Conservation (phyloP, 1,140 invertebrate species). For the Pantala flavescens region DNA sequence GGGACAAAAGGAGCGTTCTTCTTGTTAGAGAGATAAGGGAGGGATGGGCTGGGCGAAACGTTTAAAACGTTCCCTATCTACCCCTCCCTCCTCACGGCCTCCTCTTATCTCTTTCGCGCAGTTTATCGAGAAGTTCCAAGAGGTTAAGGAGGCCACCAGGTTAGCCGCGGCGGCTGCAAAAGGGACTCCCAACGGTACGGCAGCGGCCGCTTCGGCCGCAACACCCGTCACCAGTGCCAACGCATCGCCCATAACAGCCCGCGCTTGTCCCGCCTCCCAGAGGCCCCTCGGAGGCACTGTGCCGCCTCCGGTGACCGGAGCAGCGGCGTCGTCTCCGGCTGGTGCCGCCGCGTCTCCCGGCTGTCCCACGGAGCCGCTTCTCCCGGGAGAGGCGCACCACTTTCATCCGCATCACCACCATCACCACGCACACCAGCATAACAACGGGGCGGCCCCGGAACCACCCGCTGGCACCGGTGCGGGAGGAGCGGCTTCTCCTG, state of each 20-base stretch:
- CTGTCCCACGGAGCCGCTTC: slow-evolving; percentile 28
- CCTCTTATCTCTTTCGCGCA: slow-evolving; percentile 31
- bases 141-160: slow-evolving; percentile 89
- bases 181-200: slow-evolving; percentile 58
- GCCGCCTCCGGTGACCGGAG: slow-evolving; percentile 4
- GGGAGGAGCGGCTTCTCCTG: slow-evolving; percentile 20
- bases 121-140: slow-evolving; percentile 99
- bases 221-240: slow-evolving; percentile 75
- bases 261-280: slow-evolving; percentile 43
- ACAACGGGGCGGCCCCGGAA: slow-evolving; percentile 33
- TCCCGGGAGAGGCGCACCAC: slow-evolving; percentile 12
- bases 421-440: not conserved
- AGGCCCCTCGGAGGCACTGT: slow-evolving; percentile 13
- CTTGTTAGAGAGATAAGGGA: no score
- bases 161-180: slow-evolving; percentile 46
- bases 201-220: slow-evolving; percentile 42
- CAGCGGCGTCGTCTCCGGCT: slow-evolving; percentile 37
- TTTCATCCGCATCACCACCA: not conserved
- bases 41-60: no score
- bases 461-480: slow-evolving; percentile 31
- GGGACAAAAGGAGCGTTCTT: no score
- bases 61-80: no score
- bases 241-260: slow-evolving; percentile 65
- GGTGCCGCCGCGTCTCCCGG: slow-evolving; percentile 38
- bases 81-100: no score